A percentile compares a stretch with the other conserved stretches of the same genome.
Conservation (phyloP, 2,113 vertebrate genomes). For the Chaenogobius annularis region DNA sequence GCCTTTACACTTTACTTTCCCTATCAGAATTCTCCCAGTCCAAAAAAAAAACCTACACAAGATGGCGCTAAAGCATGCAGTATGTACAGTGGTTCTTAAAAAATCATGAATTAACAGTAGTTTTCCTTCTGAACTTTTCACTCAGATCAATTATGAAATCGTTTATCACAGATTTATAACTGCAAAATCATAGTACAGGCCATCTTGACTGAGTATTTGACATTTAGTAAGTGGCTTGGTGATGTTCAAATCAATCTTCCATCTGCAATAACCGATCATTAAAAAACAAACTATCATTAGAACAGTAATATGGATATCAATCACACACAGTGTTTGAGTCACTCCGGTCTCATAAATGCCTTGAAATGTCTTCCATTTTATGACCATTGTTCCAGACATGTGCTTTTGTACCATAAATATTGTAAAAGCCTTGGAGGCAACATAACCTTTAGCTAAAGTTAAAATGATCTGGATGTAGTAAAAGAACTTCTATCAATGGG, state of each 20-base stretch:
- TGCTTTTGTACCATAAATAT: background rate
- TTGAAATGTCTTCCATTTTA: background rate
- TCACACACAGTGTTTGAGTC: background rate
- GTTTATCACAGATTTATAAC: background rate
- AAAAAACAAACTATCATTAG: background rate
- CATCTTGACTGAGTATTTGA: background rate
- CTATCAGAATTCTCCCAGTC: no score
- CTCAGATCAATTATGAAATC: background rate
- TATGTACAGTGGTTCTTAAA: background rate
- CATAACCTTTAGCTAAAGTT: background rate
- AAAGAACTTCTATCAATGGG: background rate
- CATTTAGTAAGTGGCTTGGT: conserved; percentile 3
- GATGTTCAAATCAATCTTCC: conserved; percentile 18
- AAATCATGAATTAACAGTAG: background rate
- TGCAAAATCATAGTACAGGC: background rate
- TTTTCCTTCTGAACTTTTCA: background rate
- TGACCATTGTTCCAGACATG: background rate
- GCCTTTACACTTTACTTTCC: background rate
- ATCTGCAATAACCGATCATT: conserved; percentile 9
- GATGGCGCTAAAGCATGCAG: background rate
- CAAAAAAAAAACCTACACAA: background rate
- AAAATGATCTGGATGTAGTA: background rate
- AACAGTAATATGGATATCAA: background rate
- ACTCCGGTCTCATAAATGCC: background rate
- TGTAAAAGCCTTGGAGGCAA: background rate